phyloP scores from a whole-genome alignment of 2,797 vertebrate species.

The Myotis pilosus region DNA sequence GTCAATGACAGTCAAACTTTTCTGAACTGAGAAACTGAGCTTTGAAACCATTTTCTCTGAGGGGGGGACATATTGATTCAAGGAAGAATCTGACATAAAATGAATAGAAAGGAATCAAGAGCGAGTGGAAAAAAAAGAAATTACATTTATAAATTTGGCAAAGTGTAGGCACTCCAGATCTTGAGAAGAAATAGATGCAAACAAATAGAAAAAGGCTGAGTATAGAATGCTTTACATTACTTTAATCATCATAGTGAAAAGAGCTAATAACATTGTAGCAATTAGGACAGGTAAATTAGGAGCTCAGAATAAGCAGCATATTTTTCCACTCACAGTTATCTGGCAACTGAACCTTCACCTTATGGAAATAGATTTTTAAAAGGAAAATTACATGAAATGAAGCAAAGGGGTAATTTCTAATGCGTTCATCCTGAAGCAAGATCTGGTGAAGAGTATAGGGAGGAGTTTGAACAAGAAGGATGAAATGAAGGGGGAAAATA shows the following conservation, averaged over 20 bases:
- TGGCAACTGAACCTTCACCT: not conserved
- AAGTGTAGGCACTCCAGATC: not conserved
- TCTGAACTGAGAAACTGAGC: not conserved
- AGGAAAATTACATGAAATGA: not conserved
- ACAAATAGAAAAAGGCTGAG: not conserved
- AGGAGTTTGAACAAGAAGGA: not conserved
- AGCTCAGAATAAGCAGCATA: not conserved
- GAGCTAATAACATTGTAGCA: not conserved
- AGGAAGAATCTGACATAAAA: not conserved
- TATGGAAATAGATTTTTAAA: not conserved
- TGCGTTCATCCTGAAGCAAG: not conserved
- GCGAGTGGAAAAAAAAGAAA: not conserved
- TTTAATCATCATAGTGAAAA: not conserved
- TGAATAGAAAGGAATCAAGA: not conserved
- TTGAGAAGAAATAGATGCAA: not conserved
- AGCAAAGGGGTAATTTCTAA: not conserved
- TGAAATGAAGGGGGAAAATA: not conserved
- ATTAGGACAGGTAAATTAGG: not conserved
- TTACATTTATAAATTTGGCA: not conserved
- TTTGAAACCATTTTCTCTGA: conserved; percentile 37
- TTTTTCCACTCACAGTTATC: not conserved
- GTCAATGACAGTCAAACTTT: not conserved
- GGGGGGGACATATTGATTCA: conserved; percentile 42
- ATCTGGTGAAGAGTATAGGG: not conserved
- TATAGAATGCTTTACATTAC: not conserved